Conservation (phyloP, 1,140 invertebrate genomes). For the Caenorhabditis brenneri region DNA sequence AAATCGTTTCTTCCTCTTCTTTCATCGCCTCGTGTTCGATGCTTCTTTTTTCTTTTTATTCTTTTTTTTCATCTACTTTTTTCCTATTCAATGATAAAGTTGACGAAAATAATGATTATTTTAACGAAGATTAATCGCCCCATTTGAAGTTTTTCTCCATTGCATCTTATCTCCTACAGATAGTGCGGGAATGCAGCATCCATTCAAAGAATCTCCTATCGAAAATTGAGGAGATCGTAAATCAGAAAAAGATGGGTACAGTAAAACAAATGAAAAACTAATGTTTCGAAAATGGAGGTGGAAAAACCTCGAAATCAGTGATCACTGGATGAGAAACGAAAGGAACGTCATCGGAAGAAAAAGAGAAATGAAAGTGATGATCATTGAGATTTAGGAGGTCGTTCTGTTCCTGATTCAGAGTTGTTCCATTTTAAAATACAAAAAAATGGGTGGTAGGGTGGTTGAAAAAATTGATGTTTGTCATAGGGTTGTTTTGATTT, state of each 20-base stretch:
- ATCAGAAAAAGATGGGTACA: background rate
- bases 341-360: constrained; percentile 18
- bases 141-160: background rate
- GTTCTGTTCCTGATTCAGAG: background rate
- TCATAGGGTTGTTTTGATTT: no score
- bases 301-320: constrained; percentile 19
- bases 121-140: constrained; percentile 10
- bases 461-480: no score
- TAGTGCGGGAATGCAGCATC: background rate
- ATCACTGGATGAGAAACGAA: background rate
- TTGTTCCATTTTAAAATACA: background rate
- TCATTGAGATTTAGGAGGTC: background rate
- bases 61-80: background rate
- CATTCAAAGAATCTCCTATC: background rate
- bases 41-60: background rate
- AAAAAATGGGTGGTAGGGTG: no score
- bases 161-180: background rate
- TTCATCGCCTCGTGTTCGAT: background rate
- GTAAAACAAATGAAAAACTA: constrained; percentile 7
- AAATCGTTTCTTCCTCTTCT: background rate
- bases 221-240: constrained; percentile 21
- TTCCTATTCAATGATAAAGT: background rate
- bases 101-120: constrained; percentile 9
- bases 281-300: background rate
- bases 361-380: background rate